Evolutionary conservation across 1,140 invertebrate genomes (phyloP).

Genomic region (Lepidostoma basale): DNA sequence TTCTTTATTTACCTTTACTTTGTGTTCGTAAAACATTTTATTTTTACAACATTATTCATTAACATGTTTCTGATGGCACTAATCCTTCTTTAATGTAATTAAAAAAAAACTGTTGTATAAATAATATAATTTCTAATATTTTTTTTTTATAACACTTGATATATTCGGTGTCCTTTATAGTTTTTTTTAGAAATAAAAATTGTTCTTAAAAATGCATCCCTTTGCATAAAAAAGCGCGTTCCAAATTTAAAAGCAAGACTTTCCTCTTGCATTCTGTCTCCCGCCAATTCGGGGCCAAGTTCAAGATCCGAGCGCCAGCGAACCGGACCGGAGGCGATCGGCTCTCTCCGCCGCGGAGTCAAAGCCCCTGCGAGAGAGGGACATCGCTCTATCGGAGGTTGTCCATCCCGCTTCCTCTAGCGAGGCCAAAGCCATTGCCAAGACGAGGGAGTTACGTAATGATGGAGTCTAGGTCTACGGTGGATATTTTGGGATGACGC

Average conservation of each 20-base stretch:
- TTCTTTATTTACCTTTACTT: too few species aligned
- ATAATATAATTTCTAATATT: too few species aligned
- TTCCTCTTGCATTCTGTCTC: background rate
- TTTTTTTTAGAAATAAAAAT: too few species aligned
- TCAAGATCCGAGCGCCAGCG: constrained; percentile 26
- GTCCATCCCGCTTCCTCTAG: constrained; percentile 2
- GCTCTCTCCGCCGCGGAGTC: constrained; percentile 11
- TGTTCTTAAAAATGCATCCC: too few species aligned
- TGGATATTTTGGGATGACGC: background rate
- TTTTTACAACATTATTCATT: too few species aligned
- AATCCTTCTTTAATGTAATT: too few species aligned
- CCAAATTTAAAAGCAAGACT: background rate
- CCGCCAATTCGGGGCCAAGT: constrained; percentile 38
- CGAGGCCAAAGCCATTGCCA: constrained; percentile 9
- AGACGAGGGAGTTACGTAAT: constrained; percentile 20
- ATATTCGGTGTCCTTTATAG: too few species aligned
- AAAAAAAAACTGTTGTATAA: too few species aligned
- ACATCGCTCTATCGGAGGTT: background rate
- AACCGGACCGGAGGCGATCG: background rate
- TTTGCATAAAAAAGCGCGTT: too few species aligned
- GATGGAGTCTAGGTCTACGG: background rate
- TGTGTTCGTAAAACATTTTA: too few species aligned
- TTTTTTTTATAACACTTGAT: too few species aligned
- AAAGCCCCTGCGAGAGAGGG: constrained; percentile 12
- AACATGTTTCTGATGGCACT: too few species aligned